Evolutionary conservation across 2,797 vertebrate genomes (phyloP), one percentile per base, ranked within the genome.

Genomic region (Bradypus variegatus): DNA sequence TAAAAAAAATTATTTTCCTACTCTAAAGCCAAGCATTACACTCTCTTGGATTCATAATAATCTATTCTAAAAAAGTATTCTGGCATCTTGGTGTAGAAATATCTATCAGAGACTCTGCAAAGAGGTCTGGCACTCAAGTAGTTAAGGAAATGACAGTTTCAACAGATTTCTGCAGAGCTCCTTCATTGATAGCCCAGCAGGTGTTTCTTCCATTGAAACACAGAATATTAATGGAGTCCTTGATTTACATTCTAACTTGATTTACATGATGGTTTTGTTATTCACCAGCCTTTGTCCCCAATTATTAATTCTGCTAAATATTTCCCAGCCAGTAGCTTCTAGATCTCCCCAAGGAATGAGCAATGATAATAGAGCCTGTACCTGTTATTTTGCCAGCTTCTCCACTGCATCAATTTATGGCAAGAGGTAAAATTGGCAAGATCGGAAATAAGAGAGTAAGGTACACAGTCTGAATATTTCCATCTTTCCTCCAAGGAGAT

Each of bases 151-250:
- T 41, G 79, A 50, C 48, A 86, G 86, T 96, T 90, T 92, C 77
- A 85, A 55, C 53, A 36, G 70, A 89, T 89, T 91, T 94, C 92
- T 86, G 38, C 85, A 65, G 78, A 83, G 80, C 76, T 88, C 50
- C 65, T 93, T 94, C 89, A 87, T 38, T 93, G 83, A 92, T 64
- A 73, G 69, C 83, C 85, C 92, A 95, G 89, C 86, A 94, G 93
- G 91, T 92, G 84, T 93, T 94, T 93, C 91, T 93, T 82, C 90
- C 75, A 95, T 88, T 94, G 93, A 91, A 93, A 93, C 88, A 78
- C 23, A 62, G 78, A 86, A 41, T 87, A 95, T 87, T 93, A 93
- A 92, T 82, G 87, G 70, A 60, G 81, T 38, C 38, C 81, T 86
- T 88, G 91, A 94, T 89, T 95, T 95, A 93, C 80, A 93, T 92